phyloP scores from a whole-genome alignment of 2,888 invertebrate genomes.

The Myopa testacea region DNA sequence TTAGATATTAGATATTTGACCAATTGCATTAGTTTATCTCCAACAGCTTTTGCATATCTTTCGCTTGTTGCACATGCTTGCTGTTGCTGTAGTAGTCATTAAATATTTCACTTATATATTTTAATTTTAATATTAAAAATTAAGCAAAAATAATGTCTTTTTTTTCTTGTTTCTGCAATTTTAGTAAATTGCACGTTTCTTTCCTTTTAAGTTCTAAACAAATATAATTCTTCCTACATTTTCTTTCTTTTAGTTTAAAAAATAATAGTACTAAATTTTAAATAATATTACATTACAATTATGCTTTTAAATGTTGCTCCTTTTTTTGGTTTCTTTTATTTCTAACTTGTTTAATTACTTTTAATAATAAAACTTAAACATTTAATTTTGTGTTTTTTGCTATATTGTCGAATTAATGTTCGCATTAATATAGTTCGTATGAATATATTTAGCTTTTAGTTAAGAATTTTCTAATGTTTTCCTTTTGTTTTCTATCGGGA shows the following conservation, averaged over 20 bases:
- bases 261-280: slow-evolving; percentile 40
- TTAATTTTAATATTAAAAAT: slow-evolving; percentile 41
- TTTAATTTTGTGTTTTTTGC: slow-evolving; percentile 34
- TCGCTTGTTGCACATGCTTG: not conserved
- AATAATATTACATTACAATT: slow-evolving; percentile 30
- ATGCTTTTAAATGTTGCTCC: slow-evolving; percentile 8
- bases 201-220: slow-evolving; percentile 1
- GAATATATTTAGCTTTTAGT: slow-evolving; percentile 29
- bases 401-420: slow-evolving; percentile 39
- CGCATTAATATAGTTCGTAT: slow-evolving; percentile 24
- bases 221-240: not conserved
- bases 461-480: slow-evolving; percentile 25
- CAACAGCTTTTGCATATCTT: not conserved
- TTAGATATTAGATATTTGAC: not conserved
- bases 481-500: slow-evolving; percentile 4
- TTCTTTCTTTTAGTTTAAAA: slow-evolving; percentile 22
- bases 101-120: slow-evolving; percentile 43
- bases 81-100: slow-evolving; percentile 39
- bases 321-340: slow-evolving; percentile 27
- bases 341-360: slow-evolving; percentile 40
- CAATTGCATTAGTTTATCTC: not conserved
- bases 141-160: slow-evolving; percentile 20
- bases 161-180: slow-evolving; percentile 5
- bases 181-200: not conserved
- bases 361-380: slow-evolving; percentile 42